Base-by-base conservation (phyloP, 2,113 vertebrate species). In the Neofelis nebulosa region DNA sequence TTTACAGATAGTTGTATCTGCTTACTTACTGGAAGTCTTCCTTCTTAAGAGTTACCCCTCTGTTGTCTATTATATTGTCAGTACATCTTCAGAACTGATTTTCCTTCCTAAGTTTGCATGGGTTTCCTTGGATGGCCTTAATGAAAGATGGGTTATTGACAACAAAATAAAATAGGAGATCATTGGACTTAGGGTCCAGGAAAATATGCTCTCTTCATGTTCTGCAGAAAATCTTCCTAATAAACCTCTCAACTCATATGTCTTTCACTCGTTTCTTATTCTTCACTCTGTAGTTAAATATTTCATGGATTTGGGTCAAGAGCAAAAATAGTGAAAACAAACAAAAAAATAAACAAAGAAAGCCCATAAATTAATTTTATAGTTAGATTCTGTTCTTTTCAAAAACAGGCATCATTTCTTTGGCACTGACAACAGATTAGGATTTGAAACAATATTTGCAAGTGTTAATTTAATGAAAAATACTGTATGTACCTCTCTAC, bases 1-100 rank as follows among this genome's bases (percentile, higher is more conserved):
- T 97, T 98, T 97, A 95, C 89, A 97, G 89, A 95, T 96, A 93
- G 93, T 96, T 96, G 85, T 91, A 82, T 86, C 33, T 65, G 61
- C 68, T 98, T 97, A 96, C 93, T 96, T 89, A 95, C 90, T 25
- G 5, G 79, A 88, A 98, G 76, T 61, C 66, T 85, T 36, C 91
- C 61, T 27, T 48, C 81, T 82, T 82, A 65, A 5, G 25, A 11
- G 10, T 41, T 18, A 12, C 2, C 71, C 5, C 61, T 65, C 27
- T 66, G 23, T 23, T 31, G 11, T 61, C n/a, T 61, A 15, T 27
- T 25, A 19, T 87, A 55, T 33, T 85, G 18, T 81, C 6, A 63
- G 27, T 31, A 33, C 5, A 13, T 85, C 52, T 71, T 48, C 61
- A 41, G 33, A 89, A 65, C 2, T 16, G 3, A 84, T 36, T 27